Evolutionary conservation across 2,888 invertebrate species (phyloP).

Genomic region (Pseudococcus viburni): DNA sequence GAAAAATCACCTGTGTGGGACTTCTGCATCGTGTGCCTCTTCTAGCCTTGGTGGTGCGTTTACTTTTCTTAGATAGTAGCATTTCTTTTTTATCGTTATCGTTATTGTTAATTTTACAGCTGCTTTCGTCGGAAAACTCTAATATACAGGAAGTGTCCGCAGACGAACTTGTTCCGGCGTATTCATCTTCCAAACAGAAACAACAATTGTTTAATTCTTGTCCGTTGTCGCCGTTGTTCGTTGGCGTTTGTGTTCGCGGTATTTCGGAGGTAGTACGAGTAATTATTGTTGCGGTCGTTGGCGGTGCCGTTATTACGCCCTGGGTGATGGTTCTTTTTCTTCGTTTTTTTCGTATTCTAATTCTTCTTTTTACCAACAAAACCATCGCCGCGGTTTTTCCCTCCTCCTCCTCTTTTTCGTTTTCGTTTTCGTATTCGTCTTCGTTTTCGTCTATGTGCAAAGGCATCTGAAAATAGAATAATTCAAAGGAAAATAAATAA

Average conservation of each 20-base stretch:
- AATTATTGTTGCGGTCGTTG: neutral
- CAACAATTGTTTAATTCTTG: slow-evolving; percentile 63
- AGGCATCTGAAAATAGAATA: slow-evolving; percentile 37
- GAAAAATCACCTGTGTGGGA: slow-evolving; percentile 75
- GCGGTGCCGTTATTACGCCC: too few relatives aligned
- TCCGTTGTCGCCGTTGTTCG: slow-evolving; percentile 44
- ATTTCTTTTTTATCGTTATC: slow-evolving; percentile 56
- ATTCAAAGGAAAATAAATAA: too few relatives aligned
- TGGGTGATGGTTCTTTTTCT: neutral
- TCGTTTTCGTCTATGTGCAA: slow-evolving; percentile 30
- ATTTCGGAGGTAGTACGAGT: neutral
- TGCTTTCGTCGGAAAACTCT: slow-evolving; percentile 63
- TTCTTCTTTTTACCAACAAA: neutral
- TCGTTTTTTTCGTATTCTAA: neutral
- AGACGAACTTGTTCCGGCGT: slow-evolving; percentile 65
- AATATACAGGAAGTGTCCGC: slow-evolving; percentile 66
- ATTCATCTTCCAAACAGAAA: slow-evolving; percentile 65
- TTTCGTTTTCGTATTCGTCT: too few relatives aligned
- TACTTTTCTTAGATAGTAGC: slow-evolving; percentile 57
- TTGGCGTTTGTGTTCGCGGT: neutral
- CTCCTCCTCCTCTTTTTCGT: neutral
- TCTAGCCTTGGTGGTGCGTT: slow-evolving; percentile 58
- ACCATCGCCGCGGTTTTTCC: neutral
- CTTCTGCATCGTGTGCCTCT: slow-evolving; percentile 81
- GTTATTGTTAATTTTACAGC: slow-evolving; percentile 38